These are phyloP conservation scores for Sphinx pinastri DNA, from an alignment of 2,888 invertebrate species.

Conservation along the genomic window DNA sequence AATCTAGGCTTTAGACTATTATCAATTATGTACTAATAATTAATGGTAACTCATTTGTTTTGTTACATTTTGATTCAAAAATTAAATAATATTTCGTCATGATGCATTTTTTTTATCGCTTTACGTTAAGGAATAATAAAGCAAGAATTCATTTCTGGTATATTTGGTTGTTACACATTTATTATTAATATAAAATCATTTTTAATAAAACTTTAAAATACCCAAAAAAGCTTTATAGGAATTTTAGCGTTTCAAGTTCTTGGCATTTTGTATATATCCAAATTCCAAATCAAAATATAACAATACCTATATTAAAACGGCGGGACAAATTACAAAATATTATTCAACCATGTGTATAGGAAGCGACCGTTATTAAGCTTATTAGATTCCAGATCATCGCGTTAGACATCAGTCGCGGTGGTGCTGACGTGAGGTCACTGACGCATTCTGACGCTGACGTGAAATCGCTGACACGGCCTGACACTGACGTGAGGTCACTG, in stretches of 20 bases:
- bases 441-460: no score
- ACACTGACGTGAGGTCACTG: no score
- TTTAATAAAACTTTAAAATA: not conserved
- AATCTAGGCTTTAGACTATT: conserved; percentile 13
- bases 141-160: no score
- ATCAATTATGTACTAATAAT: not conserved
- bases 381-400: no score
- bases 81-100: not conserved
- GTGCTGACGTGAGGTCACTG: no score
- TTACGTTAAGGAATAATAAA: no score
- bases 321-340: conserved; percentile 13
- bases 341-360: conserved; percentile 8
- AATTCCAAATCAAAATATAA: conserved; percentile 12
- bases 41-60: not conserved
- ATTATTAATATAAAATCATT: no score
- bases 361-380: not conserved
- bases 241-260: not conserved
- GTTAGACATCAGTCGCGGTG: no score
- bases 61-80: conserved; percentile 8
- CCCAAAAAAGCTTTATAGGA: not conserved
- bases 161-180: no score
- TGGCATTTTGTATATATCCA: not conserved
- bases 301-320: not conserved
- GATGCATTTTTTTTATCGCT: no score
- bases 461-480: no score